Percentiles rank a stretch among this genome's conserved stretches.
Evolutionary conservation across 2,113 vertebrate genomes (phyloP).

Genomic region (Phylloscopus whistleri): DNA sequence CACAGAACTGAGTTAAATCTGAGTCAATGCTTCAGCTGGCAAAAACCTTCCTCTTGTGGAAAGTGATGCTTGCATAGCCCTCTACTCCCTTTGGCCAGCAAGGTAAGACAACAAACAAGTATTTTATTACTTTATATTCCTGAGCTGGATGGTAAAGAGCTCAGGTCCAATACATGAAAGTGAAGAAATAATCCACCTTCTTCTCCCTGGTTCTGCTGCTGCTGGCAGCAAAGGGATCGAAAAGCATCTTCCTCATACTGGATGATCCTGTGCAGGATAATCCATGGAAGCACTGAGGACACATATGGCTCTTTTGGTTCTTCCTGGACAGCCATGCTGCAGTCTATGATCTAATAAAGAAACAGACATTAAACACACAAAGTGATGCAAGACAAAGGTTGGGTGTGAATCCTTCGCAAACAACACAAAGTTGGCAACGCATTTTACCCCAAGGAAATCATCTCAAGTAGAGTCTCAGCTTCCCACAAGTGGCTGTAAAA

Average conservation of each 20-base stretch:
- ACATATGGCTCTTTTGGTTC: slow-evolving; percentile 91
- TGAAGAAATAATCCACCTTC: slow-evolving; percentile 70
- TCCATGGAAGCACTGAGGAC: slow-evolving; percentile 93
- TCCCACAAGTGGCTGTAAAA: neutral
- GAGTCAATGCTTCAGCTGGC: neutral
- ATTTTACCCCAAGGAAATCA: neutral
- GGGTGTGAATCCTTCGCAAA: neutral
- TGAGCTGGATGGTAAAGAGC: neutral
- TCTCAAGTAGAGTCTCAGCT: neutral
- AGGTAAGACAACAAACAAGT: neutral
- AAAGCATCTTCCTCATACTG: slow-evolving; percentile 91
- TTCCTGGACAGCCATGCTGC: slow-evolving; percentile 90
- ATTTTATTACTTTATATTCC: neutral
- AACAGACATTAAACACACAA: neutral
- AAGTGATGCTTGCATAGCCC: neutral
- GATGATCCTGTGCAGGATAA: slow-evolving; percentile 89
- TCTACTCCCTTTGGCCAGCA: neutral
- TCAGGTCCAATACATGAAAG: neutral
- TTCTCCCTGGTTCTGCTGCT: slow-evolving; percentile 77
- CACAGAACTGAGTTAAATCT: neutral
- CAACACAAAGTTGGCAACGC: neutral
- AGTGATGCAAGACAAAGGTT: neutral
- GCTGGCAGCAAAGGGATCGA: slow-evolving; percentile 82
- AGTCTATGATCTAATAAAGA: slow-evolving; percentile 84
- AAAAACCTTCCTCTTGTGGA: neutral